A percentile compares a stretch with the other conserved stretches of the same genome.
phyloP scores from a whole-genome alignment of 2,888 invertebrate species.

The Venusia cambrica region DNA sequence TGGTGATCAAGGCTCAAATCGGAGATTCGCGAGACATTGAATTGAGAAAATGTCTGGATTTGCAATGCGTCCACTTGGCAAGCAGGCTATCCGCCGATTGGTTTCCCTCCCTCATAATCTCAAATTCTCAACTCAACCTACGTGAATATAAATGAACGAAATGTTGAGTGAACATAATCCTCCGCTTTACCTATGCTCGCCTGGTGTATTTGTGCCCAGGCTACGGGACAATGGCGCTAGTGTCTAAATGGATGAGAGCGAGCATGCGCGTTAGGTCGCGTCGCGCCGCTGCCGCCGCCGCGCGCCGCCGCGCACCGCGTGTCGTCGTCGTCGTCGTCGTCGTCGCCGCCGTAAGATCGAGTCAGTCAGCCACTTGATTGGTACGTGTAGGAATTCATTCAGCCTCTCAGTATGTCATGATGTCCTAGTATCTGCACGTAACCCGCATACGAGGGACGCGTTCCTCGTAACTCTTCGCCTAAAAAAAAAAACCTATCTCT shows the following conservation, averaged over 20 bases:
- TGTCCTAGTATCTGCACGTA: constrained; percentile 56
- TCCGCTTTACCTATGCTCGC: constrained; percentile 21
- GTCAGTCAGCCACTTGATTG: too few species aligned
- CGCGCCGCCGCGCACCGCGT: too few species aligned
- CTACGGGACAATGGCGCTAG: constrained; percentile 23
- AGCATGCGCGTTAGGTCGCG: constrained; percentile 21
- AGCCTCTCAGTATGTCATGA: constrained; percentile 37
- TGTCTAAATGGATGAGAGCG: constrained; percentile 20
- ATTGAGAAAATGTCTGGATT: constrained; percentile 33
- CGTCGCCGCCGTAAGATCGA: too few species aligned
- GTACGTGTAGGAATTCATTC: constrained; percentile 32
- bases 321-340: too few species aligned
- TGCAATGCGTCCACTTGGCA: constrained; percentile 41
- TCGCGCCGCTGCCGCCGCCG: too few species aligned
- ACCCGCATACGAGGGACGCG: constrained; percentile 61
- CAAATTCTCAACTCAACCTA: constrained; percentile 15
- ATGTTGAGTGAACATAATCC: constrained; percentile 11
- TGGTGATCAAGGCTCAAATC: constrained; percentile 45
- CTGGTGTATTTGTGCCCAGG: constrained; percentile 23
- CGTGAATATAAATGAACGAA: constrained; percentile 9
- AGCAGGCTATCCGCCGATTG: constrained; percentile 42
- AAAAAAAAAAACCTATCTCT: too few species aligned
- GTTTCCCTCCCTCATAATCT: too few species aligned
- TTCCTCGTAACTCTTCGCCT: too few species aligned
- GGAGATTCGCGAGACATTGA: constrained; percentile 44